Conservation (phyloP, 1,140 invertebrate species). For the Drosophila erecta region DNA sequence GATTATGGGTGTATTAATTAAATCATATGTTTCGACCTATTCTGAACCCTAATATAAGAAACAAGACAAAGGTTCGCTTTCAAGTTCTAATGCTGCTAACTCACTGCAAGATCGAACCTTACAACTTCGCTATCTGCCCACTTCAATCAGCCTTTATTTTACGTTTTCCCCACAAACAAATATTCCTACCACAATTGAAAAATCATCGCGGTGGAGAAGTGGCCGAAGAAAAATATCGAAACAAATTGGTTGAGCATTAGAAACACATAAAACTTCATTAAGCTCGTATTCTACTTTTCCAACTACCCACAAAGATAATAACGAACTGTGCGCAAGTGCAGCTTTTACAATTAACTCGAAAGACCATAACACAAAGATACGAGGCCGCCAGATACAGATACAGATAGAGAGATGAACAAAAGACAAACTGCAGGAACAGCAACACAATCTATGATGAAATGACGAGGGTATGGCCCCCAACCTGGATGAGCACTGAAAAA, state of each 20-base stretch:
- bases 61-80: not conserved
- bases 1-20: too few species aligned
- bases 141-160: constrained; percentile 18
- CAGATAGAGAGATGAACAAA: constrained; percentile 56
- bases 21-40: too few species aligned
- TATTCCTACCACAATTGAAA: constrained; percentile 63
- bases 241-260: constrained; percentile 74
- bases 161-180: constrained; percentile 10
- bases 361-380: constrained; percentile 43
- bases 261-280: constrained; percentile 81
- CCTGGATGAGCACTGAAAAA: constrained; percentile 15
- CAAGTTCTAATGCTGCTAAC: not conserved
- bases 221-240: constrained; percentile 16
- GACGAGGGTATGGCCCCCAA: constrained; percentile 48
- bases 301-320: constrained; percentile 19
- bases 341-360: constrained; percentile 72
- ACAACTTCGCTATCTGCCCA: not conserved
- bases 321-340: constrained; percentile 48
- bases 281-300: constrained; percentile 46
- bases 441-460: constrained; percentile 43
- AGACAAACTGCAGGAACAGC: constrained; percentile 32
- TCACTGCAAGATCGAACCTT: not conserved
- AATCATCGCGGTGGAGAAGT: constrained; percentile 50
- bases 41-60: not conserved
- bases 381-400: constrained; percentile 42